Conservation (phyloP, 2,797 vertebrate species). For the Eleutherodactylus coqui region DNA sequence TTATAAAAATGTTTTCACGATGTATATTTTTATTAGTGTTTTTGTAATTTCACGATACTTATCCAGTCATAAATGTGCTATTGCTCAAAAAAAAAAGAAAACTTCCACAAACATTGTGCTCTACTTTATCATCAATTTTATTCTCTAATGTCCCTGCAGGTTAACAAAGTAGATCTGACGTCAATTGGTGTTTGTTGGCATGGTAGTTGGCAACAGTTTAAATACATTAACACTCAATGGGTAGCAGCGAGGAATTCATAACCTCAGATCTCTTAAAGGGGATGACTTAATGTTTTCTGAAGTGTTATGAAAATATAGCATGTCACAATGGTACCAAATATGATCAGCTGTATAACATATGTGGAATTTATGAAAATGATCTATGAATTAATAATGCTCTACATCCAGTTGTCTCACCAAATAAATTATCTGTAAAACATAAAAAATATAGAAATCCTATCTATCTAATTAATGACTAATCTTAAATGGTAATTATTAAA, state of each 20-base stretch:
- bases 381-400: no score
- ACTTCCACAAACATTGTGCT: not conserved
- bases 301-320: not conserved
- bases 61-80: not conserved
- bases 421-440: no score
- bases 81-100: conserved; percentile 14
- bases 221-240: conserved; percentile 23
- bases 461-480: no score
- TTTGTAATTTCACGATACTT: not conserved
- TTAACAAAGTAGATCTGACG: conserved; percentile 22
- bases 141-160: conserved; percentile 29
- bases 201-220: conserved; percentile 33
- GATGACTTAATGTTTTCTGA: not conserved
- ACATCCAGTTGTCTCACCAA: no score
- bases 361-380: no score
- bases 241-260: conserved; percentile 30
- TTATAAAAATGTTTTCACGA: not conserved
- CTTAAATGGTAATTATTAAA: no score
- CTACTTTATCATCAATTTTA: not conserved
- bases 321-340: not conserved
- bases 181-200: conserved; percentile 39
- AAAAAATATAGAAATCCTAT: no score
- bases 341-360: not conserved
- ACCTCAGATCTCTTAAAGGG: not conserved
- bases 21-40: not conserved